Evolutionary conservation across 2,888 invertebrate genomes (phyloP).

Genomic region (Teleiodes luculella): DNA sequence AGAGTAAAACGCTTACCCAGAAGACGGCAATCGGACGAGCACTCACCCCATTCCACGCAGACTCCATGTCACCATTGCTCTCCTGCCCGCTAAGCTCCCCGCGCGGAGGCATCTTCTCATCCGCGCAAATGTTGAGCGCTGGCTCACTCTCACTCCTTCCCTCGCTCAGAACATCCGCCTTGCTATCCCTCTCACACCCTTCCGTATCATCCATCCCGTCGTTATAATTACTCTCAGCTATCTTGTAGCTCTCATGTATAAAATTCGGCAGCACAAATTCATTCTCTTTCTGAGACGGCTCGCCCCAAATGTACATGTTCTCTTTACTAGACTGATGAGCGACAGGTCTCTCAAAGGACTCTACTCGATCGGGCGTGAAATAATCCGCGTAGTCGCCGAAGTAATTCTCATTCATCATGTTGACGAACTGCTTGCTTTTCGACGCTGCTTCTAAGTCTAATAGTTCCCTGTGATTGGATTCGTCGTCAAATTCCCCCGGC

Average conservation of each 20-base stretch:
- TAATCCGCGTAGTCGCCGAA: constrained; percentile 73
- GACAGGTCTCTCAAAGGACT: constrained; percentile 53
- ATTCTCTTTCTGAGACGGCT: constrained; percentile 60
- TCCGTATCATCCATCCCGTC: constrained; percentile 40
- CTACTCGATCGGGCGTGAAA: constrained; percentile 65
- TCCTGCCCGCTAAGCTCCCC: constrained; percentile 93
- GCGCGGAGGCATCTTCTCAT: constrained; percentile 92
- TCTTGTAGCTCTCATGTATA: constrained; percentile 70
- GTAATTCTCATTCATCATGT: constrained; percentile 71
- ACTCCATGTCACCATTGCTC: constrained; percentile 89
- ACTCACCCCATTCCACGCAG: constrained; percentile 85
- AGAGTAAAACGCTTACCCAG: too few species aligned
- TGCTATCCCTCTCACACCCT: constrained; percentile 53
- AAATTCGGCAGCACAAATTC: constrained; percentile 71
- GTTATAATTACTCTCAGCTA: constrained; percentile 61
- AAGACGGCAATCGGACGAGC: neutral
- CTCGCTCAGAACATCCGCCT: constrained; percentile 61
- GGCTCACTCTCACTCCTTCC: constrained; percentile 53
- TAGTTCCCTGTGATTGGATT: constrained; percentile 61
- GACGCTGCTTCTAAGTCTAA: constrained; percentile 61
- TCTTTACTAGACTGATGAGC: constrained; percentile 48
- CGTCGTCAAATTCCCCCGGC: constrained; percentile 58
- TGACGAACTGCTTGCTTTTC: constrained; percentile 69
- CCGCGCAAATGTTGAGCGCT: constrained; percentile 86
- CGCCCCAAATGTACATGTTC: constrained; percentile 62